Conservation (phyloP, 1,140 invertebrate genomes). For the Lysiphlebus fabarum region DNA sequence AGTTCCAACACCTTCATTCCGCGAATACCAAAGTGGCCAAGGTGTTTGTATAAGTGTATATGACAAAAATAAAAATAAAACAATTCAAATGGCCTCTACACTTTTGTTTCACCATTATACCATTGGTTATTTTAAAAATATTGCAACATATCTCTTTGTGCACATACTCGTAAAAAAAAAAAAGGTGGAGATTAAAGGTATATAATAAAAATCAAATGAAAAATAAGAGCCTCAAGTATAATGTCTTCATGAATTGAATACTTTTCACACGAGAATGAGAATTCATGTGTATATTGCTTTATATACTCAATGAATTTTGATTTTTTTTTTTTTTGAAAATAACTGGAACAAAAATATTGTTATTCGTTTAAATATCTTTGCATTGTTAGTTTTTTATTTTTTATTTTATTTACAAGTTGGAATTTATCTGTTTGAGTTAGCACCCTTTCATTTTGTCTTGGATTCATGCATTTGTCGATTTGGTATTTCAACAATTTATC, state of each 20-base stretch:
- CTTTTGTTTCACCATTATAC: background rate
- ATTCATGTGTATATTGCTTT: background rate
- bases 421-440: conserved; percentile 8
- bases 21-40: conserved; percentile 22
- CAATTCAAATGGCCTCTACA: background rate
- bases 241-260: conserved; percentile 14
- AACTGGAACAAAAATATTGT: background rate
- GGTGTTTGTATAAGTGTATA: background rate
- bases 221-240: background rate
- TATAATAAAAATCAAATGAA: conserved; percentile 2
- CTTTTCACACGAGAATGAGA: background rate
- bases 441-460: conserved; percentile 19
- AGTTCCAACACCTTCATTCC: conserved; percentile 29
- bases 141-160: conserved; percentile 3
- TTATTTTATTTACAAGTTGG: background rate
- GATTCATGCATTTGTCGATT: conserved; percentile 21
- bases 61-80: background rate
- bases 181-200: background rate
- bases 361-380: background rate
- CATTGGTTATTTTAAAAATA: conserved; percentile 1
- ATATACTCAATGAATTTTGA: background rate
- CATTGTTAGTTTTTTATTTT: background rate
- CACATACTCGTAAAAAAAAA: background rate
- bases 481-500: conserved; percentile 23
- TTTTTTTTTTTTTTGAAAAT: too few species aligned